Base-by-base conservation (phyloP, 1,140 invertebrate species). In the Monomorium pharaonis region DNA sequence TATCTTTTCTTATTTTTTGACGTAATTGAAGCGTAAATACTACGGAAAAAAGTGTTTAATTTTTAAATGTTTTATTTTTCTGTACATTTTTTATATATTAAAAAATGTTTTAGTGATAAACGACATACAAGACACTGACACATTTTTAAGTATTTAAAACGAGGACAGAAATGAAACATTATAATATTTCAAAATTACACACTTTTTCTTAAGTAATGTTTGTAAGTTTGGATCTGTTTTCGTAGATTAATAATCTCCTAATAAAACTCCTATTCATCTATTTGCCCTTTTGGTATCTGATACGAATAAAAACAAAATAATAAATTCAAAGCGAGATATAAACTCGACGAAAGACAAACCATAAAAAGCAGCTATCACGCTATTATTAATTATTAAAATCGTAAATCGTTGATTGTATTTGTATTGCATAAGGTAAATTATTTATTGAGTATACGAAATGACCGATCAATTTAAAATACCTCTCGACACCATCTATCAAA, bases 391-490 rank as follows among this genome's bases (percentile, higher is more conserved):
- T 62, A 76, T 0, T 62, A 60, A n/a, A 63, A 10, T 77, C 5
- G 27, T 10, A 62, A 6, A 1, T 37, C 14, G 18, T 2, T 0
- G 58, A 33, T 30, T 14, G 42, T 69, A 37, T 58, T 4, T 42
- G 21, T 24, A 42, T 80, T 69, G 33, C 33, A 65, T 16, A 80
- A 80, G 49, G 6, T 16, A 24, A 56, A 67, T 80, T 67, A 80
- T 80, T 69, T 54, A 69, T 69, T 42, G 14, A 42, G 24, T 24
- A 30, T 30, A 47, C 30, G 47, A 69, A 54, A 54, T 24, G 5
- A 30, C 21, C 21, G 47, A 69, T 69, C 16, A 80, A 69, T 69
- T 80, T 49, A 42, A 69, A 44, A 69, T 80, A 56, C 21, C 47
- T 80, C 47, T 69, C 47, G 21, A 42, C 33, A 27, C 14, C 47